Percentiles rank a stretch among this genome's conserved stretches.
phyloP scores from a whole-genome alignment of 2,888 invertebrate species.

The Drosophila picticornis region DNA sequence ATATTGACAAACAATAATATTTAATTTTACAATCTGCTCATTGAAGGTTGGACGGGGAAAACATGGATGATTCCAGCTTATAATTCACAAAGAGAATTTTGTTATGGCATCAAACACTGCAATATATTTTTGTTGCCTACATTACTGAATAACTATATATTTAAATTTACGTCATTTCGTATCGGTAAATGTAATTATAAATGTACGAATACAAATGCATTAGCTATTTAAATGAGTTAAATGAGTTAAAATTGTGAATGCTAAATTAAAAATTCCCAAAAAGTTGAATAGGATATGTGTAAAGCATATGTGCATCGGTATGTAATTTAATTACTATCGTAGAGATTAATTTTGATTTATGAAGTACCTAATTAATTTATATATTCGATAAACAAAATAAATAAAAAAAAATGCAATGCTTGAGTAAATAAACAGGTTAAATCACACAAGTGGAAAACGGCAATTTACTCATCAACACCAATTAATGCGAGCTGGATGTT shows the following conservation, averaged over 20 bases:
- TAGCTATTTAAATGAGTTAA: not conserved
- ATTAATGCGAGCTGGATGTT: slow-evolving; percentile 25
- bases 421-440: not conserved
- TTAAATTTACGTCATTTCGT: not conserved
- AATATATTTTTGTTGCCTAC: not conserved
- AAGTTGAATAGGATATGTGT: not conserved
- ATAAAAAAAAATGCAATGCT: not conserved
- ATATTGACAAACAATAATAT: too few relatives aligned
- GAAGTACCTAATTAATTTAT: not conserved
- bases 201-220: not conserved
- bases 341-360: not conserved
- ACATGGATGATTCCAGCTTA: too few relatives aligned
- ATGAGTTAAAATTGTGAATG: not conserved
- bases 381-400: not conserved
- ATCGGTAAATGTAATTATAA: not conserved
- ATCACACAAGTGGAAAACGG: slow-evolving; percentile 2
- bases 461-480: slow-evolving; percentile 45
- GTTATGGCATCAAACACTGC: not conserved
- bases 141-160: not conserved
- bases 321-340: not conserved
- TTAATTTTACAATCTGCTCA: too few relatives aligned
- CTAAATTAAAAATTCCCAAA: not conserved
- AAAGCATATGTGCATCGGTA: too few relatives aligned
- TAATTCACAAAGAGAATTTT: not conserved
- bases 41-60: too few relatives aligned